These are phyloP conservation scores for Otus sunia DNA, from an alignment of 2,113 vertebrate genomes.

Conservation along the genomic window DNA sequence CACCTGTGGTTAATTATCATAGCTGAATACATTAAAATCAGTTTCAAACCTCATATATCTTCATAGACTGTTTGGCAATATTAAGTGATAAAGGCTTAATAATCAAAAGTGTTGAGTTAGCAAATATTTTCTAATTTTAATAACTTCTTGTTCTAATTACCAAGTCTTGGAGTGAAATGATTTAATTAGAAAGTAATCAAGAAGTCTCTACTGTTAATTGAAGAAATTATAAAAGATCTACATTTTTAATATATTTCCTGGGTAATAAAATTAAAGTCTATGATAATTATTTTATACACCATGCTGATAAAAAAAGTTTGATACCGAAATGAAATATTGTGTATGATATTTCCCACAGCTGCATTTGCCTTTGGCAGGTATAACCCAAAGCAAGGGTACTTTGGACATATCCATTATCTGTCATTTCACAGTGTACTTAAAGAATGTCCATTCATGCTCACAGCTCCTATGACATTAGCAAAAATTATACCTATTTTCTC, in stretches of 20 bases:
- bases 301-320: conserved; percentile 70
- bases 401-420: neutral
- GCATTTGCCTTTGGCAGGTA: conserved; percentile 15
- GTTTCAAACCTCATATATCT: conserved; percentile 77
- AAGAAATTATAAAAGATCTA: conserved; percentile 87
- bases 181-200: conserved; percentile 90
- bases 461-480: neutral
- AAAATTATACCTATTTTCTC: conserved; percentile 7
- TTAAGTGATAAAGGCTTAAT: conserved; percentile 82
- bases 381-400: conserved; percentile 3
- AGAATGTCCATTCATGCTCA: neutral
- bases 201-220: conserved; percentile 86
- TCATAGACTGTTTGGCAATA: conserved; percentile 78
- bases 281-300: conserved; percentile 80
- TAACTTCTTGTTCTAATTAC: conserved; percentile 88
- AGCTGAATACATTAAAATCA: conserved; percentile 78
- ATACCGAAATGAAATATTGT: conserved; percentile 53
- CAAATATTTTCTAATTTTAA: conserved; percentile 88
- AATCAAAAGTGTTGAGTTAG: conserved; percentile 86
- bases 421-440: neutral
- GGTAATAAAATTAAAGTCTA: conserved; percentile 81
- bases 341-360: conserved; percentile 28
- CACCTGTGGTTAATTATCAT: conserved; percentile 82
- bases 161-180: conserved; percentile 85
- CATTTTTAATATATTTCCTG: conserved; percentile 85